Percentiles rank a stretch among this genome's conserved stretches.
phyloP scores from a whole-genome alignment of 1,140 invertebrate genomes.

The Cepaea nemoralis region DNA sequence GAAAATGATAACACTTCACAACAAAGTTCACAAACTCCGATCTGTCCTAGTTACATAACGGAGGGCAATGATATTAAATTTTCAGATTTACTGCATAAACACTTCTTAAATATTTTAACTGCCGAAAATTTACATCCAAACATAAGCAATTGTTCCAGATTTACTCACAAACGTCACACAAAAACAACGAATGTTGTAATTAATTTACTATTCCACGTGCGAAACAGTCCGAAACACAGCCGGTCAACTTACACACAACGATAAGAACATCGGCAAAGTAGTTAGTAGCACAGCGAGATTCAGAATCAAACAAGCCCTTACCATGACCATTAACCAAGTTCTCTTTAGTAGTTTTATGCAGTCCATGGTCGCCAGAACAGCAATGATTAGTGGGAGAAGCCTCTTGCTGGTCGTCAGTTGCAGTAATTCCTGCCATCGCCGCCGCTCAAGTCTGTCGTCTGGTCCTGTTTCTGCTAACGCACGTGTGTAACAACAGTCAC shows the following conservation, averaged over 20 bases:
- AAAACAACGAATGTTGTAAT: no score
- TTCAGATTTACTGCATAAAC: no score
- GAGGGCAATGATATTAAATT: no score
- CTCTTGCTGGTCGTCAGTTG: slow-evolving; percentile 34
- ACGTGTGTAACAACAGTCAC: slow-evolving; percentile 27
- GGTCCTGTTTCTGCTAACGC: not conserved
- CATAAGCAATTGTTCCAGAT: no score
- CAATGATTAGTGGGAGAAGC: not conserved
- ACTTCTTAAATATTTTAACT: no score
- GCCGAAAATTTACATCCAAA: no score
- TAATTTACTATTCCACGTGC: not conserved
- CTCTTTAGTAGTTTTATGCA: not conserved
- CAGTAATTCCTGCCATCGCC: slow-evolving; percentile 43
- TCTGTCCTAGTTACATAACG: no score
- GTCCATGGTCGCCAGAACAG: slow-evolving; percentile 12
- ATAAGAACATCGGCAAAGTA: not conserved
- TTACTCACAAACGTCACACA: no score
- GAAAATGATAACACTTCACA: no score
- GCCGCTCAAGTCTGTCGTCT: not conserved
- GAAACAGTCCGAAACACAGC: no score
- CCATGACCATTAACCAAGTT: slow-evolving; percentile 40
- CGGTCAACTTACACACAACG: no score
- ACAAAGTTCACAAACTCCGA: no score
- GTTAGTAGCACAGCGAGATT: not conserved
- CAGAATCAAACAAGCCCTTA: slow-evolving; percentile 2